Percentiles rank a stretch among this genome's conserved stretches.
Conservation (phyloP, 2,797 vertebrate species). For the Masticophis lateralis region DNA sequence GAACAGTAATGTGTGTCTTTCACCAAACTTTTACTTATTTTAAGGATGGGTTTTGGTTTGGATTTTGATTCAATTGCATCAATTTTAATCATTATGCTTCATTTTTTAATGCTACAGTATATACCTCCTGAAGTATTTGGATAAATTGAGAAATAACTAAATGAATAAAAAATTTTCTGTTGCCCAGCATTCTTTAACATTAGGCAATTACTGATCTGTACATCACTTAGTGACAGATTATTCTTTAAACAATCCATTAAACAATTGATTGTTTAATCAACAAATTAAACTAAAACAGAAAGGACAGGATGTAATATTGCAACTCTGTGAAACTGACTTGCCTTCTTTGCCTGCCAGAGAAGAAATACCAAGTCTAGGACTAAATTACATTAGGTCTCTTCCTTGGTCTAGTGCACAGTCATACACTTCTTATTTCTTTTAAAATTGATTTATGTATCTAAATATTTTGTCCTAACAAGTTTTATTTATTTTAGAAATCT, state of each 20-base stretch:
- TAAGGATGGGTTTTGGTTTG: not conserved
- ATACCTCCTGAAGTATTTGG: not conserved
- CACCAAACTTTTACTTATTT: not conserved
- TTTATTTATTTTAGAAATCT: not conserved
- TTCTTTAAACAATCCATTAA: not conserved
- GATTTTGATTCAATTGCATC: not conserved
- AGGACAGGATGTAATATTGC: not conserved
- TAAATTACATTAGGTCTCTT: not conserved
- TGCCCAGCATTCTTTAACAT: not conserved
- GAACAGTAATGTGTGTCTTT: not conserved
- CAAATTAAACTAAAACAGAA: too few relatives aligned
- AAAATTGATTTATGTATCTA: not conserved
- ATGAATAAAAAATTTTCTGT: not conserved
- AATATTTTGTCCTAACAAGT: not conserved
- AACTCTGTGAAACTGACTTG: not conserved
- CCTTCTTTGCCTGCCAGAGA: not conserved
- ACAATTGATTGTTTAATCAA: not conserved
- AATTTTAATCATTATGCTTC: not conserved
- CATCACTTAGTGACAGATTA: not conserved
- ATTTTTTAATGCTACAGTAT: not conserved
- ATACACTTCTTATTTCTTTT: not conserved
- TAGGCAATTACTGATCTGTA: not conserved
- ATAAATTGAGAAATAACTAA: not conserved
- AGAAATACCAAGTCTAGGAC: not conserved
- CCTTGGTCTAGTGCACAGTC: too few relatives aligned